Evolutionary conservation across 1,140 invertebrate genomes (phyloP).

Genomic region (Thaumatotibia leucotreta): DNA sequence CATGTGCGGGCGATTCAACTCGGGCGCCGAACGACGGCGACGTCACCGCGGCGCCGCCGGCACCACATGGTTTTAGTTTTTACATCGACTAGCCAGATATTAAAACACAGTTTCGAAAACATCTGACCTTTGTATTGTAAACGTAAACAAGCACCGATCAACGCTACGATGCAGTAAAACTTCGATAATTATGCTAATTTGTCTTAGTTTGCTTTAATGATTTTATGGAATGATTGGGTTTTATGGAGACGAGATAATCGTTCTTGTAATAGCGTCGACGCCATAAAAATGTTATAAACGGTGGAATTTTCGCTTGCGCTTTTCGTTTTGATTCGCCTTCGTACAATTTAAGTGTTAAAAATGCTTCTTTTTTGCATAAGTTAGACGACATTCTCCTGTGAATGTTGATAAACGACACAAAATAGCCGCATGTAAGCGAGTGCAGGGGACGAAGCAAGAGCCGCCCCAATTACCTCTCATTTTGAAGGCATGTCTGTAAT

Average conservation of each 20-base stretch:
- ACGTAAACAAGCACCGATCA: slow-evolving; percentile 12
- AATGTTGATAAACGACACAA: slow-evolving; percentile 7
- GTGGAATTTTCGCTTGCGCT: background rate
- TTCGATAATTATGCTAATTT: slow-evolving; percentile 1
- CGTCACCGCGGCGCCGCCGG: slow-evolving; percentile 36
- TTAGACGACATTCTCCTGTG: background rate
- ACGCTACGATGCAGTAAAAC: background rate
- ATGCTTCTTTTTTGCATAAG: slow-evolving; percentile 5
- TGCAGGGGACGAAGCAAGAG: slow-evolving; percentile 19
- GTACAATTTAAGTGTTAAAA: background rate
- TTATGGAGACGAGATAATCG: slow-evolving; percentile 10
- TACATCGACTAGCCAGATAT: slow-evolving; percentile 34
- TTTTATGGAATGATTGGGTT: slow-evolving; percentile 8
- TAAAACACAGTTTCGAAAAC: slow-evolving; percentile 39
- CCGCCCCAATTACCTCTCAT: slow-evolving; percentile 44
- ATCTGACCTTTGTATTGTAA: slow-evolving; percentile 28
- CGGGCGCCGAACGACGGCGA: slow-evolving; percentile 17
- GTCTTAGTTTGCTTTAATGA: slow-evolving; percentile 4
- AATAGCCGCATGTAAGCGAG: background rate
- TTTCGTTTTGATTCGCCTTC: background rate
- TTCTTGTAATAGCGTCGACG: background rate
- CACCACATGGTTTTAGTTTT: slow-evolving; percentile 37
- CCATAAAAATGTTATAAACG: background rate
- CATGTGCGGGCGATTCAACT: slow-evolving; percentile 42
- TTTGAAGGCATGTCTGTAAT: slow-evolving; percentile 44